A percentile compares a stretch with the other conserved stretches of the same genome.
Evolutionary conservation across 2,797 vertebrate species (phyloP).

Genomic region (Xenopus petersii): DNA sequence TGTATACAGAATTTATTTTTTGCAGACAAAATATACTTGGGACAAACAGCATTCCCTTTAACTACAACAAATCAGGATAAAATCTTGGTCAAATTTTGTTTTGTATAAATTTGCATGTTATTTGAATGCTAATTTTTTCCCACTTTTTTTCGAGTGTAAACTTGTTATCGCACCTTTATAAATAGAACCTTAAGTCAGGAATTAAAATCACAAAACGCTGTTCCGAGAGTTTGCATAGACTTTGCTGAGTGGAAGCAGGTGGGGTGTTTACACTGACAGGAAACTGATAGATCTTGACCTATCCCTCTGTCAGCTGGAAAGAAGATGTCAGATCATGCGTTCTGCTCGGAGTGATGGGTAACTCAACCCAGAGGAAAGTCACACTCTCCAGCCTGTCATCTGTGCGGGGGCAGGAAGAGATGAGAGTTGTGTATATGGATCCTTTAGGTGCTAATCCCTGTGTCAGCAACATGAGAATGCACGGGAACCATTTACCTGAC

Average conservation of each 20-base stretch:
- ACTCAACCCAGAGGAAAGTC: conserved; percentile 43
- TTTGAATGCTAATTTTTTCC: too few species aligned
- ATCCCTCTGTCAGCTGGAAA: conserved; percentile 39
- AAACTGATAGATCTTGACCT: conserved; percentile 48
- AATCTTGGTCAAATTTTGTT: too few species aligned
- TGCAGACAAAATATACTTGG: too few species aligned
- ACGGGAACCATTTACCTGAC: conserved; percentile 43
- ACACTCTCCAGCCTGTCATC: conserved; percentile 43
- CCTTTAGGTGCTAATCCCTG: conserved; percentile 40
- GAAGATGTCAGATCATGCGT: conserved; percentile 39
- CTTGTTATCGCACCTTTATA: too few species aligned
- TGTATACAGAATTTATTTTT: too few species aligned
- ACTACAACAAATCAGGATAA: too few species aligned
- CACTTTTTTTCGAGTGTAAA: too few species aligned
- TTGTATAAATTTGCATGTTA: too few species aligned
- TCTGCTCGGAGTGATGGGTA: conserved; percentile 25
- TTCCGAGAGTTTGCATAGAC: conserved; percentile 4
- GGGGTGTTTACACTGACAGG: conserved; percentile 42
- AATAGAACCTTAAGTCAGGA: too few species aligned
- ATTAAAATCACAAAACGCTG: too few species aligned
- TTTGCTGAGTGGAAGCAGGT: conserved; percentile 27
- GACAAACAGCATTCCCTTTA: too few species aligned
- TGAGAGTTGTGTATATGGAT: conserved; percentile 40
- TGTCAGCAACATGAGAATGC: conserved; percentile 44
- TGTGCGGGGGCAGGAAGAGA: conserved; percentile 47